Conservation (phyloP, 2,113 vertebrate genomes). For the Pithys albifrons region DNA sequence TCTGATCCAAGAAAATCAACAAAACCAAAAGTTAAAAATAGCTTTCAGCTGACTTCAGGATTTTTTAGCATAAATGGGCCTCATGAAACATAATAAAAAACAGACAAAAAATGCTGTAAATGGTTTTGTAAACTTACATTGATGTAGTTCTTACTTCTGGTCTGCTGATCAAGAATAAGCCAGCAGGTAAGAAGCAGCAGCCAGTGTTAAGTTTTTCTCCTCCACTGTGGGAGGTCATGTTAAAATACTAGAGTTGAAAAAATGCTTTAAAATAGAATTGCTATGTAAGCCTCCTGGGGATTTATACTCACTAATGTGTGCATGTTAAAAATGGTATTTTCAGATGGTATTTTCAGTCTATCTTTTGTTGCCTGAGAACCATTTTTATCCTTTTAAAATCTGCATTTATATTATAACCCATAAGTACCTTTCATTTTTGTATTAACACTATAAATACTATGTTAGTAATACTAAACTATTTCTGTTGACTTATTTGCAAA, state of each 20-base stretch:
- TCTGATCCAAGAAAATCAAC: neutral
- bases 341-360: conserved; percentile 38
- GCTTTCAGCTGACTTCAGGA: neutral
- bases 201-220: neutral
- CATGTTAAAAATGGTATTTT: conserved; percentile 45
- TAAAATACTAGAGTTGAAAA: conserved; percentile 54
- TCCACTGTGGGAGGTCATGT: conserved; percentile 2
- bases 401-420: conserved; percentile 68
- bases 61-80: neutral
- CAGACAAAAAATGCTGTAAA: conserved; percentile 10
- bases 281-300: conserved; percentile 16
- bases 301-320: conserved; percentile 31
- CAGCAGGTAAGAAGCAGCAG: conserved; percentile 14
- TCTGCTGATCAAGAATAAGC: conserved; percentile 40
- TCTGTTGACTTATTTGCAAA: conserved; percentile 75
- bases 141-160: conserved; percentile 34
- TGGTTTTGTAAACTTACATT: conserved; percentile 10
- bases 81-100: conserved; percentile 29
- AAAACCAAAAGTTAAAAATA: neutral
- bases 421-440: conserved; percentile 63
- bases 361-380: conserved; percentile 73
- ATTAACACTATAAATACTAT: conserved; percentile 78
- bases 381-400: conserved; percentile 67
- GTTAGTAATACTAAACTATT: conserved; percentile 82
- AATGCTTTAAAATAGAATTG: conserved; percentile 54